Percentiles rank a stretch among this genome's conserved stretches.
These are phyloP conservation scores for Phyllotreta striolata DNA, from an alignment of 2,888 invertebrate species.

Conservation along the genomic window DNA sequence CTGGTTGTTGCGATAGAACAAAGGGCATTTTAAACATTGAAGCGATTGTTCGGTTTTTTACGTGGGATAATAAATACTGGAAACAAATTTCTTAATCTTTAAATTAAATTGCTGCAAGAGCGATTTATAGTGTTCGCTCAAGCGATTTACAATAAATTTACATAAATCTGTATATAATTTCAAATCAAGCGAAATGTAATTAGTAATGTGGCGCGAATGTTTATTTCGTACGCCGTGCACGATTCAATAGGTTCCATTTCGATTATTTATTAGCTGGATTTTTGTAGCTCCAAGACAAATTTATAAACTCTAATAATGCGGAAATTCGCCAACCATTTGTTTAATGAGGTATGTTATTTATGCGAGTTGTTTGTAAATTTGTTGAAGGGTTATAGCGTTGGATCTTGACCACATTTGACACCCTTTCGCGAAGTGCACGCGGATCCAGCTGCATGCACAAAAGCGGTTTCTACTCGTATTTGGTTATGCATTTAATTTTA, in stretches of 20 bases:
- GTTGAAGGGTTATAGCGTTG: too few relatives aligned
- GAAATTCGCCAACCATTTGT: too few relatives aligned
- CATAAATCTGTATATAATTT: constrained; percentile 18
- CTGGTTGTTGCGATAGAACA: constrained; percentile 21
- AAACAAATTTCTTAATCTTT: constrained; percentile 7
- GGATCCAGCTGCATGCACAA: constrained; percentile 32
- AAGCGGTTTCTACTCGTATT: constrained; percentile 34
- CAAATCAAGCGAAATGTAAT: constrained; percentile 9
- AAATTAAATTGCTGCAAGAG: constrained; percentile 5
- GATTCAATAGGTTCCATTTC: too few relatives aligned
- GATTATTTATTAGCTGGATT: too few relatives aligned
- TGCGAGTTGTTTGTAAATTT: too few relatives aligned
- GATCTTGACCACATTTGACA: too few relatives aligned
- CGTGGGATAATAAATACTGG: constrained; percentile 15
- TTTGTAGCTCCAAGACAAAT: too few relatives aligned
- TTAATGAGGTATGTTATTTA: too few relatives aligned
- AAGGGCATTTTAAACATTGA: constrained; percentile 17
- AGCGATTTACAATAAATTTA: constrained; percentile 8
- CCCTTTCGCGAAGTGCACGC: constrained; percentile 18
- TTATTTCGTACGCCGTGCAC: not conserved
- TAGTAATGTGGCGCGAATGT: constrained; percentile 7
- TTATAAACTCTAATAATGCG: too few relatives aligned
- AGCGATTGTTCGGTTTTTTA: constrained; percentile 5
- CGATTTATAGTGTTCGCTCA: constrained; percentile 12
- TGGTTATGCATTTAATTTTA: constrained; percentile 53